Evolutionary conservation across 2,113 vertebrate species (phyloP).

Genomic region (Pelusios castaneus): DNA sequence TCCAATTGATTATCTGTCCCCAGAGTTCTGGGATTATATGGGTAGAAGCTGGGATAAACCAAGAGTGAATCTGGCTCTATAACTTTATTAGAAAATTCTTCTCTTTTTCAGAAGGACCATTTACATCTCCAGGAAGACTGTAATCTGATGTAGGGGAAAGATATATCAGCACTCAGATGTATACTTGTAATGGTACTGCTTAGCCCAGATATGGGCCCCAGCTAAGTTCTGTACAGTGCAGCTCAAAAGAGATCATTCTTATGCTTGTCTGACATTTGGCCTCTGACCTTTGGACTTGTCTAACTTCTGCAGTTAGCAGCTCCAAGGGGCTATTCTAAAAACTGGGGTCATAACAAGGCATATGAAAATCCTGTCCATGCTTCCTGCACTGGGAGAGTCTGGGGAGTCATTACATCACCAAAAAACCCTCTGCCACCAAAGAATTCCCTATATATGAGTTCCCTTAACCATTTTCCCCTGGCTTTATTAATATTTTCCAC

Average conservation of each 20-base stretch:
- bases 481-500: neutral
- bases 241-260: neutral
- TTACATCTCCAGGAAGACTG: neutral
- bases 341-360: neutral
- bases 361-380: neutral
- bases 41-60: neutral
- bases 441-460: neutral
- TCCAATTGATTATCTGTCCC: neutral
- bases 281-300: neutral
- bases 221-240: neutral
- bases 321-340: conserved; percentile 13
- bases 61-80: neutral
- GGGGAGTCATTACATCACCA: neutral
- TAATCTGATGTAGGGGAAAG: neutral
- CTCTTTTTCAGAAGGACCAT: neutral
- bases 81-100: neutral
- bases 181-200: neutral
- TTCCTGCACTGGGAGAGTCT: neutral
- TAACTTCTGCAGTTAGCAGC: neutral
- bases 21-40: neutral
- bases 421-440: neutral
- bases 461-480: neutral
- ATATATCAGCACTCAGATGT: neutral
- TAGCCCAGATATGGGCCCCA: neutral
- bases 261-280: neutral